Base-by-base conservation (phyloP, 2,797 vertebrate genomes). In the Pangasius sanitwongsei region DNA sequence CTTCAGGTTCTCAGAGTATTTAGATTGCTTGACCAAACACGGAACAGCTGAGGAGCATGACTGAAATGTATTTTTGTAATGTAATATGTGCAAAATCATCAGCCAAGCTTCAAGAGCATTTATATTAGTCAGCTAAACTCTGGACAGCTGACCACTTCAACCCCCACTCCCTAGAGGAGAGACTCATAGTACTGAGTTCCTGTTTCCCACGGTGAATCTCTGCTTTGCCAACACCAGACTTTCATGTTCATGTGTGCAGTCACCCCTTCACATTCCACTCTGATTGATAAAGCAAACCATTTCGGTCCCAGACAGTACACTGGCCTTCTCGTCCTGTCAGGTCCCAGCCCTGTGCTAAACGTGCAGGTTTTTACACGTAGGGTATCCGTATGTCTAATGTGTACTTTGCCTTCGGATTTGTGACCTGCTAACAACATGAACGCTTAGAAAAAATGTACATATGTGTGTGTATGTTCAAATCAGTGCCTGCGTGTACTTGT, bases 181-280 rank as follows among this genome's bases (percentile, higher is more conserved):
- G n/a, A 91, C 82, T 74, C 87, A 67, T 74, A 84, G 84, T 50
- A 67, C 86, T 57, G 41, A 75, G 90, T 91, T 93, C 89, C 90
- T 87, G 87, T 92, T 94, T 95, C 90, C 89, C 90, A 92, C 90
- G 77, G 53, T 69, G 74, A 69, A 31, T 37, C 59, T 25, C 67
- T 63, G 55, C 28, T 31, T 72, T 50, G 28, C 25, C 59, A 53
- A 59, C 25, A 67, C 78, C 63, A 41, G 50, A 44, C 77, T 81
- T 53, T 28, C 44, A 69, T 67, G 6, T 41, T 81, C 75, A 67
- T 69, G 69, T 61, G 53, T 80, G 81, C 63, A 85, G 72, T 78
- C 86, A 85, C 61, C 72, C 72, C 2, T 44, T 75, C 61, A 72
- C 82, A 85, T 87, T 87, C 72, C 86, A 57, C 37, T 57, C 50